A percentile compares a stretch with the other conserved stretches of the same genome.
Conservation (phyloP, 2,888 invertebrate genomes). For the Zeuzera pyrina region DNA sequence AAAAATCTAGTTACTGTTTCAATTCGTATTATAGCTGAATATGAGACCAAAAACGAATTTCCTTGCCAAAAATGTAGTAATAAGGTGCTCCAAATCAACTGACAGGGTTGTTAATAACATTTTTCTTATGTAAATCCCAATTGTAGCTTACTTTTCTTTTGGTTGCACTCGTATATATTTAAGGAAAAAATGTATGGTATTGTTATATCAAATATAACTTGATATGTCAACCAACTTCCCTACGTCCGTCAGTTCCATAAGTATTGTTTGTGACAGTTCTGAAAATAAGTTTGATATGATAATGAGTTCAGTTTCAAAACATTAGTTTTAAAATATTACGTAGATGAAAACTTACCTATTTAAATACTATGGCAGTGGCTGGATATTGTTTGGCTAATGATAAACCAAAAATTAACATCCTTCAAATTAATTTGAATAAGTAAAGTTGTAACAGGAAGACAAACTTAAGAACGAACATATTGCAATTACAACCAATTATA, state of each 20-base stretch:
- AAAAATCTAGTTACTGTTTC: too few species aligned
- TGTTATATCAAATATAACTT: too few species aligned
- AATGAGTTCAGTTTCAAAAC: not conserved
- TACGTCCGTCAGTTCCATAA: too few species aligned
- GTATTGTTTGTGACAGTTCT: not conserved
- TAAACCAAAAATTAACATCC: not conserved
- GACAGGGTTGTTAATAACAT: too few species aligned
- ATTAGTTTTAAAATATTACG: not conserved
- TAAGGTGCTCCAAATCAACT: too few species aligned
- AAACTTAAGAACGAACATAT: not conserved
- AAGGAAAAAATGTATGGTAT: not conserved
- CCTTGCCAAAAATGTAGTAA: too few species aligned
- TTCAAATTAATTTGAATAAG: not conserved
- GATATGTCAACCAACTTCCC: too few species aligned
- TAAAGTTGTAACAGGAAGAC: not conserved
- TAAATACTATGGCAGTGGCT: constrained; percentile 55
- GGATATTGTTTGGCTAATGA: constrained; percentile 18
- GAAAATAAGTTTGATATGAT: too few species aligned
- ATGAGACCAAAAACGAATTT: too few species aligned
- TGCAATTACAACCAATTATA: not conserved
- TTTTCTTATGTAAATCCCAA: too few species aligned
- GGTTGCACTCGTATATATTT: not conserved
- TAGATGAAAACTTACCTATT: constrained; percentile 29
- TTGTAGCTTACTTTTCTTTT: too few species aligned
- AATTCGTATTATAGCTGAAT: too few species aligned